Evolutionary conservation across 2,888 invertebrate genomes (phyloP).

Genomic region (Oxycera nigricornis): DNA sequence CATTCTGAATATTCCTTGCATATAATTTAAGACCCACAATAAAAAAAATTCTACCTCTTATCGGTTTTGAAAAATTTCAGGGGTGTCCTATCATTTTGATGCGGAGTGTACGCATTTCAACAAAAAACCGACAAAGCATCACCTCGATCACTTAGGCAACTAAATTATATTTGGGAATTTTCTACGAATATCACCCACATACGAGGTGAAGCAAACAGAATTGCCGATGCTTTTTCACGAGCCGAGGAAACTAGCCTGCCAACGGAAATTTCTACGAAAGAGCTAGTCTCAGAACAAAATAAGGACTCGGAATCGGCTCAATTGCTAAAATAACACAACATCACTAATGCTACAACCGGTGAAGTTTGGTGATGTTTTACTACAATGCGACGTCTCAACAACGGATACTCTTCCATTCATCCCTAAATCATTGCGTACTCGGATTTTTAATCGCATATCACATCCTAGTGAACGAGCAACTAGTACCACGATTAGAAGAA

Average conservation of each 20-base stretch:
- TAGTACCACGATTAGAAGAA: background rate
- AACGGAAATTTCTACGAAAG: background rate
- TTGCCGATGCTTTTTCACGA: background rate
- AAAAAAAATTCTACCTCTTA: too few species aligned
- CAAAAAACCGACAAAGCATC: background rate
- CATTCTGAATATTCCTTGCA: too few species aligned
- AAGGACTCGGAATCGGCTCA: background rate
- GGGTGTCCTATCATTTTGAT: too few species aligned
- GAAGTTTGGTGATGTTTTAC: background rate
- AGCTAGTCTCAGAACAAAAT: background rate
- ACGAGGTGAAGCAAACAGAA: background rate
- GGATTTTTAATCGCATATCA: background rate
- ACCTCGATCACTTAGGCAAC: background rate
- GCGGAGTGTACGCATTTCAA: background rate
- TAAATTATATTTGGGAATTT: background rate
- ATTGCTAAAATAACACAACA: background rate
- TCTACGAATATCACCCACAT: background rate
- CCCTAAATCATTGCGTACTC: background rate
- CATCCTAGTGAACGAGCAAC: background rate
- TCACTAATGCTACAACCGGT: background rate
- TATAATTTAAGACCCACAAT: too few species aligned
- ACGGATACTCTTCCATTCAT: background rate
- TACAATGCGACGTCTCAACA: background rate
- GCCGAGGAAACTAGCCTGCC: background rate
- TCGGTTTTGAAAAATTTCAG: too few species aligned